Evolutionary conservation across 2,888 invertebrate species (phyloP).

Genomic region (Parelbella ahira): DNA sequence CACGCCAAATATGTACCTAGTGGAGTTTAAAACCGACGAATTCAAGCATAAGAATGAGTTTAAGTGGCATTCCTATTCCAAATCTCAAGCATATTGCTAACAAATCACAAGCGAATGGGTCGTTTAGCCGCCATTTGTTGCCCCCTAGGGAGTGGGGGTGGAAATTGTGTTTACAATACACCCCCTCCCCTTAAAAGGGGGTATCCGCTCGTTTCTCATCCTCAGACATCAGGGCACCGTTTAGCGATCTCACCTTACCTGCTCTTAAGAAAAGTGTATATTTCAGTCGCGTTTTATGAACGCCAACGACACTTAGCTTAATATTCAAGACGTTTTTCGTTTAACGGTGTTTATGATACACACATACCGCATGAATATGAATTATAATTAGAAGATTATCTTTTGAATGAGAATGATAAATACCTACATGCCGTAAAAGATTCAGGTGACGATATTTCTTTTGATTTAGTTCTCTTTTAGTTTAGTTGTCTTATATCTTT

Average conservation of each 20-base stretch:
- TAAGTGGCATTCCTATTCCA: constrained; percentile 63
- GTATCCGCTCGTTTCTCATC: constrained; percentile 65
- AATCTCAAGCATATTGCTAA: constrained; percentile 78
- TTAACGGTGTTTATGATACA: too few relatives aligned
- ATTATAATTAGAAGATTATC: too few relatives aligned
- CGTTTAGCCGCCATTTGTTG: constrained; percentile 77
- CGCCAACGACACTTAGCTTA: constrained; percentile 16
- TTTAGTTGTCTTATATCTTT: too few relatives aligned
- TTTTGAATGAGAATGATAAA: too few relatives aligned
- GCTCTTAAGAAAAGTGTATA: constrained; percentile 45
- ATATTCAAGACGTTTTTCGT: constrained; percentile 9
- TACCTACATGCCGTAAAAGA: too few relatives aligned
- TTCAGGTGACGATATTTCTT: too few relatives aligned
- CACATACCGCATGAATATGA: too few relatives aligned
- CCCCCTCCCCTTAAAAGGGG: constrained; percentile 36
- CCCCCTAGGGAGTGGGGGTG: constrained; percentile 50
- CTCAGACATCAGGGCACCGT: constrained; percentile 62
- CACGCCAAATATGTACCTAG: constrained; percentile 17
- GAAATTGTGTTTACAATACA: constrained; percentile 74
- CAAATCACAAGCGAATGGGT: constrained; percentile 78
- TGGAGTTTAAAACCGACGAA: constrained; percentile 15
- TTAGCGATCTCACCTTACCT: constrained; percentile 68
- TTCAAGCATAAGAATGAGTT: constrained; percentile 24
- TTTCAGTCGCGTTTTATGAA: constrained; percentile 14
- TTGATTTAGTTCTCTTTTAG: too few relatives aligned